Evolutionary conservation across 1,140 invertebrate genomes (phyloP), one percentile per base, ranked within the genome.

Genomic region (Zaprionus ornatus): DNA sequence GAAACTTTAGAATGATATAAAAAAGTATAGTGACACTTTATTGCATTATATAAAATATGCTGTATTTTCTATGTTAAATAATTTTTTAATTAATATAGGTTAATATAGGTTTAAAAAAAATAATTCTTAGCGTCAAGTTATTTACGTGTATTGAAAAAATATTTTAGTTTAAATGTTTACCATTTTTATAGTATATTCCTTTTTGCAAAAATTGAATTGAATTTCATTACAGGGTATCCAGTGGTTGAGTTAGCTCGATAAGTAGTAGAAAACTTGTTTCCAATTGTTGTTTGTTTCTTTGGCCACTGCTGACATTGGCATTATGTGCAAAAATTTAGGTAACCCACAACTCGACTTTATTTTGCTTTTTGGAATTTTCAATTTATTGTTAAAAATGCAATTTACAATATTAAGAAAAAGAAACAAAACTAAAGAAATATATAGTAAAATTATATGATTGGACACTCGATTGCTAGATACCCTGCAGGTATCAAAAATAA

Each of bases 301-400:
- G 19, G 10, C 17, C 4, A 23, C 9, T 23, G 45, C 45, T 50
- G 45, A 50, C 45, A 50, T 50, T 50, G 45, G 45, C 19, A 50
- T 21, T 50, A 50, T 23, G 45, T n/a, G 9, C 45, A 50, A 50
- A 50, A 50, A 50, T 50, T 19, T 50, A 50, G 45, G 45, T 50
- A 50, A 50, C 45, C 45, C 45, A 50, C 45, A 50, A 48, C 9
- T 50, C 23, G 17, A 23, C 19, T 50, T 50, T 4, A 23, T 23
- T 50, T 48, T 7, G n/a, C 0, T 48, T 50, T 50, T 23, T 50
- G 19, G 17, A 23, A 10, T 12, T 45, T 23, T n/a, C 19, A 21
- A 23, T 50, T 17, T 50, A 50, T 50, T 50, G 12, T 23, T 50
- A 50, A 23, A 48, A 13, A 23, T 13, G 45, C 45, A 50, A 23